phyloP scores from a whole-genome alignment of 2,113 vertebrate genomes.

The Aegithalos caudatus region DNA sequence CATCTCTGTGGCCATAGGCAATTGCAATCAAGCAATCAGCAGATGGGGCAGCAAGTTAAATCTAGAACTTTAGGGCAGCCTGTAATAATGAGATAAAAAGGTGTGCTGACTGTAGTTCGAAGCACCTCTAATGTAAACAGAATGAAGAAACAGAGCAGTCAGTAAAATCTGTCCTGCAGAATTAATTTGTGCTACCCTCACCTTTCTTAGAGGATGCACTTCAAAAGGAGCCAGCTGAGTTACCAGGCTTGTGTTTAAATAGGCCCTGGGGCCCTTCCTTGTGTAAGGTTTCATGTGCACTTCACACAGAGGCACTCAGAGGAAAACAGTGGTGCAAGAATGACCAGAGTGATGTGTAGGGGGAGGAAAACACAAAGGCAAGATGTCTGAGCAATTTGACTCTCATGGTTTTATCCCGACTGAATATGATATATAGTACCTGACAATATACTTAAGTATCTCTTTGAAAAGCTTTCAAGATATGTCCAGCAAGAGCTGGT shows the following conservation, averaged over 20 bases:
- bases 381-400: not conserved
- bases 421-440: not conserved
- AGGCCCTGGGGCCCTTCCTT: not conserved
- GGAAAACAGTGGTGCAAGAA: not conserved
- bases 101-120: not conserved
- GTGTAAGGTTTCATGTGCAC: not conserved
- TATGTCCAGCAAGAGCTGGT: not conserved
- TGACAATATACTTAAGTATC: not conserved
- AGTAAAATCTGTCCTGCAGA: not conserved
- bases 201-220: not conserved
- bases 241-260: not conserved
- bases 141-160: not conserved
- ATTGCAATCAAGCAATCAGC: not conserved
- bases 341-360: fast-evolving
- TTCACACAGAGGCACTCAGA: not conserved
- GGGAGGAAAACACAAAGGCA: not conserved
- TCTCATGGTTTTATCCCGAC: not conserved
- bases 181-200: not conserved
- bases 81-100: not conserved
- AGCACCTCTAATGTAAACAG: not conserved
- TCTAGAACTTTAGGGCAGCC: not conserved
- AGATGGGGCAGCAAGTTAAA: not conserved
- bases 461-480: not conserved
- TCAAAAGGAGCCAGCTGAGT: not conserved
- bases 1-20: not conserved